These are phyloP conservation scores for Otocyon megalotis DNA, from an alignment of 2,113 vertebrate genomes.

Conservation along the genomic window DNA sequence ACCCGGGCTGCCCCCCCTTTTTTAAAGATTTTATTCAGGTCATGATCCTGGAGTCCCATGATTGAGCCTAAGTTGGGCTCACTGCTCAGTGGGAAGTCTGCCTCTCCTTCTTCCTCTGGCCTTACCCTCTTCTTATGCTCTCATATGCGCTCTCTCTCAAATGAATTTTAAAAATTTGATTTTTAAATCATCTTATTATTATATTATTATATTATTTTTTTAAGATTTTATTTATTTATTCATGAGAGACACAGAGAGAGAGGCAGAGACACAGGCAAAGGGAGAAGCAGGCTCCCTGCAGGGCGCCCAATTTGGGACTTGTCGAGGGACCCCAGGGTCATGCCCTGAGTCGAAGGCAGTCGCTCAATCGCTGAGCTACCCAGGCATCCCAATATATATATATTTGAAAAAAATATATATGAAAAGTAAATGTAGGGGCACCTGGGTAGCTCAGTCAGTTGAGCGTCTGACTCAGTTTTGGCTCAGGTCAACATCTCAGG, in stretches of 20 bases:
- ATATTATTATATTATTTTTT: no score
- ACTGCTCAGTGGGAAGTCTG: neutral
- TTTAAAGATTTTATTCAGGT: neutral
- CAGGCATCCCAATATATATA: neutral
- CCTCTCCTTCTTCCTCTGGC: neutral
- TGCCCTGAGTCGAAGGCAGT: no score
- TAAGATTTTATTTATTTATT: no score
- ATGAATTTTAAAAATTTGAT: neutral
- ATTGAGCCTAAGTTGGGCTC: neutral
- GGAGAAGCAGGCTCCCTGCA: no score
- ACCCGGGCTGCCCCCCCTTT: no score
- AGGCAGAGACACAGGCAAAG: neutral
- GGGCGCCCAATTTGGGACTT: no score
- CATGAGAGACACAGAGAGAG: no score
- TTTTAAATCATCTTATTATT: neutral
- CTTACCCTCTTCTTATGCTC: neutral
- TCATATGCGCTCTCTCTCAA: neutral
- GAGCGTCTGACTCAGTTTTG: neutral
- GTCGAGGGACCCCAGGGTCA: no score
- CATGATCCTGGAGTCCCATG: neutral
- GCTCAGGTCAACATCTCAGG: neutral
- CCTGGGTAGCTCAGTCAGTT: neutral
- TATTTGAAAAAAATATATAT: neutral
- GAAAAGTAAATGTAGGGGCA: neutral
- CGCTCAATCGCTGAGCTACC: no score